phyloP scores from a whole-genome alignment of 1,140 invertebrate genomes.

The Brachionus koreanus region DNA sequence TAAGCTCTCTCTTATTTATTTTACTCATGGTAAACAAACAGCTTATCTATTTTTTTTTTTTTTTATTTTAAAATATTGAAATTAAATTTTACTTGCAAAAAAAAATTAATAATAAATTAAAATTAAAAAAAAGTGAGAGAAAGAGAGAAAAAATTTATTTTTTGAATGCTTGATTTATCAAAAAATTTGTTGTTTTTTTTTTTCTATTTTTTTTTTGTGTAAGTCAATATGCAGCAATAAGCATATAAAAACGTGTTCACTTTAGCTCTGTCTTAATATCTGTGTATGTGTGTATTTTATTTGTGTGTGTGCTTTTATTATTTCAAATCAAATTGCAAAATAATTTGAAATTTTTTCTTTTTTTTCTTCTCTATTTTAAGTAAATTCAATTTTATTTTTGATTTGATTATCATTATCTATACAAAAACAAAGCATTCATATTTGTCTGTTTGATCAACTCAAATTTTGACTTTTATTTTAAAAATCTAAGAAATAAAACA shows the following conservation, averaged over 20 bases:
- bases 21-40: neutral
- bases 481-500: conserved; percentile 34
- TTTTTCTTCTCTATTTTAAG: neutral
- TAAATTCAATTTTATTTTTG: neutral
- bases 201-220: no score
- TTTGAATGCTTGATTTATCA: neutral
- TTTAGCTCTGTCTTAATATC: neutral
- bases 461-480: neutral
- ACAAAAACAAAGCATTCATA: neutral
- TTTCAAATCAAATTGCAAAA: neutral
- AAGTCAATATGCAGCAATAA: no score
- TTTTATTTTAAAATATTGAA: neutral
- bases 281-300: neutral
- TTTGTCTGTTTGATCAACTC: neutral
- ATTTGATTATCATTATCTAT: no score
- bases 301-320: neutral
- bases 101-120: no score
- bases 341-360: conserved; percentile 4
- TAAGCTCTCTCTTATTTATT: conserved; percentile 27
- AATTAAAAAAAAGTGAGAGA: no score
- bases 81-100: neutral
- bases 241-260: neutral
- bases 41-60: neutral
- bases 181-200: no score
- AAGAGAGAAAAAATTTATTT: no score